Conservation (phyloP, 2,113 vertebrate species). For the Theristicus caerulescens region DNA sequence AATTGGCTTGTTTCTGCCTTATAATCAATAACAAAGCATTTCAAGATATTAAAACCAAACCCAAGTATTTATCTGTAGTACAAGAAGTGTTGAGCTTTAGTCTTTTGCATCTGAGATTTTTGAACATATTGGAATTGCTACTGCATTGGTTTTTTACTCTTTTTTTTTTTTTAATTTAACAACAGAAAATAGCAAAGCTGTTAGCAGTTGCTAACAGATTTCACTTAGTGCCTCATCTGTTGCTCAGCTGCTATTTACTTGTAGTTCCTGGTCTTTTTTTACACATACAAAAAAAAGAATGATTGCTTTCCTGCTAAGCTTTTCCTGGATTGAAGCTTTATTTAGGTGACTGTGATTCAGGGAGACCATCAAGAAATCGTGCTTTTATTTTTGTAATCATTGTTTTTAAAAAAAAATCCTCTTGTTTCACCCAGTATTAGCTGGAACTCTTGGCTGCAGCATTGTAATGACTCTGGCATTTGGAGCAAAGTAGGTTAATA, state of each 20-base stretch:
- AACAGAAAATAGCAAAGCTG: slow-evolving; percentile 78
- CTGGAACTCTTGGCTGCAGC: not conserved
- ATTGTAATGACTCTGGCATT: not conserved
- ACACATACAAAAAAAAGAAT: slow-evolving; percentile 40
- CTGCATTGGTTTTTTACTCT: slow-evolving; percentile 36
- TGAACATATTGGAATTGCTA: slow-evolving; percentile 71
- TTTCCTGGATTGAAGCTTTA: slow-evolving; percentile 56
- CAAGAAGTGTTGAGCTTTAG: slow-evolving; percentile 51
- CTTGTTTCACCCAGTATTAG: not conserved
- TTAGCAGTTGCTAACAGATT: slow-evolving; percentile 76
- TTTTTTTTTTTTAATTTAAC: slow-evolving; percentile 56
- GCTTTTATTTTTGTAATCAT: slow-evolving; percentile 19
- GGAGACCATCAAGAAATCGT: slow-evolving; percentile 31
- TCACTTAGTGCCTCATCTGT: slow-evolving; percentile 75
- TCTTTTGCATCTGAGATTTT: slow-evolving; percentile 64
- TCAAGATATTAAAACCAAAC: slow-evolving; percentile 2
- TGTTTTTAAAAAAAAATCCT: not conserved
- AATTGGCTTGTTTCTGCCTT: not conserved
- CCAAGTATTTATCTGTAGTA: slow-evolving; percentile 16
- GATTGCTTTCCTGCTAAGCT: slow-evolving; percentile 60
- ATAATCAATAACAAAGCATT: slow-evolving; percentile 19
- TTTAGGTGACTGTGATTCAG: slow-evolving; percentile 42
- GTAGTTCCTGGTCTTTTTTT: slow-evolving; percentile 68
- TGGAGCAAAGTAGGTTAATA: not conserved
- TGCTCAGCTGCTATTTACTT: slow-evolving; percentile 79